These are phyloP conservation scores for Lycaon pictus DNA, from an alignment of 2,113 vertebrate genomes.

Conservation along the genomic window DNA sequence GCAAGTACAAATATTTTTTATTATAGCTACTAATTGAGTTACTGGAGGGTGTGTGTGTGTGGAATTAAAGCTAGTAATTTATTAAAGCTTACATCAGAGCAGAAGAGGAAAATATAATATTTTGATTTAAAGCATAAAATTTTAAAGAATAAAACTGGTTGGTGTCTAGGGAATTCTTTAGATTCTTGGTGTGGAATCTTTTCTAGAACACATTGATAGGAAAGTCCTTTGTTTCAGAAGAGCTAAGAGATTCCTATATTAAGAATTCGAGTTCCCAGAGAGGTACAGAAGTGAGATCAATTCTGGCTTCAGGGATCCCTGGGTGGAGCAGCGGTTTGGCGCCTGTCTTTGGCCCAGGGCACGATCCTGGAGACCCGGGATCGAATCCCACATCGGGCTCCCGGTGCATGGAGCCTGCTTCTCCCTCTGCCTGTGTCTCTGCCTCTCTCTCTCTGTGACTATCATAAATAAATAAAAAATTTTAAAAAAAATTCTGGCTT, in stretches of 20 bases:
- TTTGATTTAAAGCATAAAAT: constrained; percentile 1
- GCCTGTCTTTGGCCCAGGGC: too few species aligned
- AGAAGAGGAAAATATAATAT: background rate
- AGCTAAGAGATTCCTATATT: background rate
- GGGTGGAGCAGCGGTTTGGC: too few species aligned
- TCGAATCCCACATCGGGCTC: too few species aligned
- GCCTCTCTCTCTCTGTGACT: too few species aligned
- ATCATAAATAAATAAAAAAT: too few species aligned
- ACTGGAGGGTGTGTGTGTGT: background rate
- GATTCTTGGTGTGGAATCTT: constrained; percentile 28
- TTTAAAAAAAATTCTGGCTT: background rate
- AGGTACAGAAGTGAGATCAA: background rate
- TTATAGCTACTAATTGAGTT: background rate
- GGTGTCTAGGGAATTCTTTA: background rate
- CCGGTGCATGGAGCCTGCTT: too few species aligned
- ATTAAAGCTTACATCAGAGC: background rate
- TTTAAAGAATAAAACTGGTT: constrained; percentile 25
- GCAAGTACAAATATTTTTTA: background rate
- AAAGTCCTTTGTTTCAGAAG: background rate
- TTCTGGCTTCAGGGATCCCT: background rate
- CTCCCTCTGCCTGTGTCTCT: too few species aligned
- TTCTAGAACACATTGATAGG: background rate
- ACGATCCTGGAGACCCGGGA: too few species aligned
- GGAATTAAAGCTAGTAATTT: constrained; percentile 18
- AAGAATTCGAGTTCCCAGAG: background rate